Conservation (phyloP, 2,888 invertebrate species). For the Chloroclystis v-ata region DNA sequence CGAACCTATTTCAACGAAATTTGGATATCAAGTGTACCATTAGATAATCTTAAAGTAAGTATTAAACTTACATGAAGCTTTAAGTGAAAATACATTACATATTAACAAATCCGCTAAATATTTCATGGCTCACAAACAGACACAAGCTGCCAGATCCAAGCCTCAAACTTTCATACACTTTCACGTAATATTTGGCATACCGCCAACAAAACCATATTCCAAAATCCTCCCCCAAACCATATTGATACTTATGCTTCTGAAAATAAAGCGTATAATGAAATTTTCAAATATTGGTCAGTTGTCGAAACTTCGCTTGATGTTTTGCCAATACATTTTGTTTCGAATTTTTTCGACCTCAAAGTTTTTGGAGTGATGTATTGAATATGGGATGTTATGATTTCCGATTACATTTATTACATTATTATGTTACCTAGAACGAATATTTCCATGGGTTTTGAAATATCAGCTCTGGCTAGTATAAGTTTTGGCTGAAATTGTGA, state of each 20-base stretch:
- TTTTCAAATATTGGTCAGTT: constrained; percentile 15
- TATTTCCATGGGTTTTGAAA: too few species aligned
- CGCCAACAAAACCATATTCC: constrained; percentile 26
- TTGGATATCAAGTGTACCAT: too few species aligned
- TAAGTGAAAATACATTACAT: too few species aligned
- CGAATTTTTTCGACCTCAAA: constrained; percentile 22
- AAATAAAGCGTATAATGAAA: neutral
- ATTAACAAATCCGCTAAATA: too few species aligned
- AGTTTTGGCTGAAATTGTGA: too few species aligned
- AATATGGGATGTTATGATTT: constrained; percentile 7
- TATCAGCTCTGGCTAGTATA: too few species aligned
- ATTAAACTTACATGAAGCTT: too few species aligned
- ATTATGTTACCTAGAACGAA: too few species aligned
- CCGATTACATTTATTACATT: neutral
- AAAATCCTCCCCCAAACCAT: neutral
- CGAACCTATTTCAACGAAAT: too few species aligned
- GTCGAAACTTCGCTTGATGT: constrained; percentile 33
- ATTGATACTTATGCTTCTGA: neutral
- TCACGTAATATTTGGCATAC: constrained; percentile 31
- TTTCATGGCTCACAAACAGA: neutral
- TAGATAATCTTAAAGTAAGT: too few species aligned
- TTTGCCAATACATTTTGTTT: constrained; percentile 33
- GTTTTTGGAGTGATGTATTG: constrained; percentile 23
- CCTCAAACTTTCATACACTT: constrained; percentile 29
- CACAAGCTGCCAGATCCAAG: constrained; percentile 15